These are phyloP conservation scores for Gorsachius magnificus DNA, from an alignment of 2,797 vertebrate genomes.

Conservation along the genomic window DNA sequence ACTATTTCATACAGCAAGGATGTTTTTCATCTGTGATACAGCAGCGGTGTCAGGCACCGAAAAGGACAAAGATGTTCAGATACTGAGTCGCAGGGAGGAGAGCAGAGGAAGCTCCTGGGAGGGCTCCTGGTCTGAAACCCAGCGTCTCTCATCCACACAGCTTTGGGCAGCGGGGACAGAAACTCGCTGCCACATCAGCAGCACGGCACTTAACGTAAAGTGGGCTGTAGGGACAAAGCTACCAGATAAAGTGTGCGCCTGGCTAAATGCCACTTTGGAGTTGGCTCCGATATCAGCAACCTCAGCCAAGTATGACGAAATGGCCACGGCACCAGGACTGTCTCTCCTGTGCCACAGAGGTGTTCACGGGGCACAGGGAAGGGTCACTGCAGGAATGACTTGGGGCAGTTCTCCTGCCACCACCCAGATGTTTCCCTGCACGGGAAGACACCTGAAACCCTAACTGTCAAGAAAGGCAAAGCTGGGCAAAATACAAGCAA, in stretches of 20 bases:
- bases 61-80: slow-evolving; percentile 6
- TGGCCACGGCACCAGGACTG: background rate
- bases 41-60: background rate
- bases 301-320: background rate
- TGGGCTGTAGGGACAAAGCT: background rate
- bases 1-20: background rate
- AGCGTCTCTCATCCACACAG: accelerated
- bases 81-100: background rate
- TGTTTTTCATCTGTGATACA: background rate
- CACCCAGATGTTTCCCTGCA: background rate
- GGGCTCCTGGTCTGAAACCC: background rate
- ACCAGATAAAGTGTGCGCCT: background rate
- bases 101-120: background rate
- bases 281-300: background rate
- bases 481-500: background rate
- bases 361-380: accelerated
- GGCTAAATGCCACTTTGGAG: background rate
- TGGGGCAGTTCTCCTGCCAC: background rate
- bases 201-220: background rate
- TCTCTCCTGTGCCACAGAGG: background rate
- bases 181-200: background rate
- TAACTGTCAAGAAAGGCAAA: background rate
- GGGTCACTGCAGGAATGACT: background rate
- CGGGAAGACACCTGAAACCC: background rate
- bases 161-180: background rate